Evolutionary conservation across 2,888 invertebrate genomes (phyloP), one percentile per base, ranked within the genome.

Genomic region (Megastigmus dorsalis): DNA sequence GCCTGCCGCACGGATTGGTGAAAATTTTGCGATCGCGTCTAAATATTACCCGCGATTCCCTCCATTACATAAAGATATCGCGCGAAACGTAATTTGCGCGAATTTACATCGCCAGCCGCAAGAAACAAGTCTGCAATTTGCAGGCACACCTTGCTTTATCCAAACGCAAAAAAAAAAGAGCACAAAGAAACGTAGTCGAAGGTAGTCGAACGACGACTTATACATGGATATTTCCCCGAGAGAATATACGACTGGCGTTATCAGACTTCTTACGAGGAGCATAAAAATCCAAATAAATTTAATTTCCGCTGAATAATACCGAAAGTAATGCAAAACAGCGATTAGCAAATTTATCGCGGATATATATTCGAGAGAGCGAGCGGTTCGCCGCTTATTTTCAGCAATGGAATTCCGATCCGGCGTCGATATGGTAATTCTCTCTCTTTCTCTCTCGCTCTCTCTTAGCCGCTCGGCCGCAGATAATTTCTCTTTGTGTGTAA

Each of bases 341-440:
- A 55, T 69, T 65, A 62, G 63, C 65, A 65, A n/a, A 75, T 75
- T 75, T 70, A 75, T 75, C 75, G 55, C 52, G 60, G 48, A 50
- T 59, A 59, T 50, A 63, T 15, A 54, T 26, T 1, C 52, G 3
- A n/a, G n/a, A n/a, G n/a, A n/a, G n/a, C n/a, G n/a, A n/a, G n/a
- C n/a, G n/a, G n/a, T n/a, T n/a, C 10, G 6, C 28, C 41, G 62
- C 43, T 68, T 62, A 75, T 71, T 71, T 71, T 48, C 30, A 62
- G 66, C n/a, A 67, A 50, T 52, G 71, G 63, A 71, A 72, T 75
- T 72, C 45, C 62, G 70, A 74, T 65, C 50, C 36, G 3, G 36
- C 68, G 18, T 66, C 62, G 75, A 75, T 75, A 68, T 72, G 68
- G 75, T 72, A 72, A 72, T 75, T 72, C 28, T 9, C 43, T 43